These are phyloP conservation scores for Cephus spinipes DNA, from an alignment of 2,888 invertebrate species.

Conservation along the genomic window DNA sequence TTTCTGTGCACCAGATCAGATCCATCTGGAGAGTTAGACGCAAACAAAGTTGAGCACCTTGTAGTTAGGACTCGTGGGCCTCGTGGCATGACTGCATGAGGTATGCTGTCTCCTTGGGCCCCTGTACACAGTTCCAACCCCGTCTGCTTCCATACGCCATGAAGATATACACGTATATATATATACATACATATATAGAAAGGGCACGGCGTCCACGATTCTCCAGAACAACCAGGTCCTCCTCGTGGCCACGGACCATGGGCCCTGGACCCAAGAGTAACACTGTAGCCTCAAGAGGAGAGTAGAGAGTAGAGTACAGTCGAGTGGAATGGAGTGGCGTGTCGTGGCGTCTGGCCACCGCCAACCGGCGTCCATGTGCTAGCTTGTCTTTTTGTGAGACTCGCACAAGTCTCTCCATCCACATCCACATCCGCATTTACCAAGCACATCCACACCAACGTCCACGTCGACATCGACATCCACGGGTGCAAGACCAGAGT, in stretches of 20 bases:
- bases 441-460: conserved; percentile 33
- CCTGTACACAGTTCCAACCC: conserved; percentile 3
- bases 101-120: conserved; percentile 33
- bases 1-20: conserved; percentile 7
- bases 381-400: conserved; percentile 34
- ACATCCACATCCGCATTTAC: conserved; percentile 16
- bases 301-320: conserved; percentile 1
- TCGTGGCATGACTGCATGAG: conserved; percentile 44
- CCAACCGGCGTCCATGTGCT: conserved; percentile 30
- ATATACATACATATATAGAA: background rate
- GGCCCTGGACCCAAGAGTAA: conserved; percentile 18
- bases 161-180: background rate
- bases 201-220: conserved; percentile 27
- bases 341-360: conserved; percentile 37
- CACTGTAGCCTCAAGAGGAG: conserved; percentile 7
- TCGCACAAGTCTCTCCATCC: conserved; percentile 27
- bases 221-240: conserved; percentile 18
- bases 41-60: conserved; percentile 58
- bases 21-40: conserved; percentile 33
- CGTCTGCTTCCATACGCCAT: background rate
- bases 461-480: conserved; percentile 43
- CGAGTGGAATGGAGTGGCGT: conserved; percentile 19
- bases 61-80: conserved; percentile 44
- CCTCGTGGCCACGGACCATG: conserved; percentile 13
- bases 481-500: conserved; percentile 33